Conservation (phyloP, 2,888 invertebrate species). For the Acholoe squamosa region DNA sequence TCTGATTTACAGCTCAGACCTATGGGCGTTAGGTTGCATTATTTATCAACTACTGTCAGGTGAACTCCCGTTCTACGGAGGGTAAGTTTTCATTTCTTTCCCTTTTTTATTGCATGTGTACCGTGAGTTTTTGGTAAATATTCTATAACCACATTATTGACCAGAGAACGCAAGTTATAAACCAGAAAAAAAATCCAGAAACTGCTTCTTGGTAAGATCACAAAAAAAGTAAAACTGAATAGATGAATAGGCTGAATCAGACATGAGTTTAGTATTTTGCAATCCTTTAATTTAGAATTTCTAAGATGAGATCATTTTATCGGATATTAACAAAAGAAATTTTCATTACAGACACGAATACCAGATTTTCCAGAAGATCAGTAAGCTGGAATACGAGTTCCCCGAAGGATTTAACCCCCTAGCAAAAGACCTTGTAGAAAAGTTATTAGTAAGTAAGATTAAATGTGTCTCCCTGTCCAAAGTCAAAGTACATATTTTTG, state of each 20-base stretch:
- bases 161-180: too few relatives aligned
- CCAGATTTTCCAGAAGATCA: constrained; percentile 97
- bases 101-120: too few relatives aligned
- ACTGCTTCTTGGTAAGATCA: too few relatives aligned
- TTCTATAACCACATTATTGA: too few relatives aligned
- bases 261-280: too few relatives aligned
- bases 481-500: not conserved
- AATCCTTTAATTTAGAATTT: too few relatives aligned
- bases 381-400: constrained; percentile 94
- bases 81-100: constrained; percentile 66
- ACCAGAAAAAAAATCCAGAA: too few relatives aligned
- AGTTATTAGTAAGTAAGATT: constrained; percentile 83
- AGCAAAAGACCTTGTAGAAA: constrained; percentile 85
- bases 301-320: not conserved
- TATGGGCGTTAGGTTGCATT: constrained; percentile 99
- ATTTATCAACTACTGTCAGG: constrained; percentile 97
- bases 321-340: not conserved
- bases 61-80: constrained; percentile 83
- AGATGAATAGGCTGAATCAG: too few relatives aligned
- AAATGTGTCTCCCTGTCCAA: not conserved
- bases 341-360: constrained; percentile 90
- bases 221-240: too few relatives aligned
- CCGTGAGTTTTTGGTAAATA: too few relatives aligned
- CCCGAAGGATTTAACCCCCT: constrained; percentile 94
- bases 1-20: constrained; percentile 87